Percentiles rank a stretch among this genome's conserved stretches.
Conservation (phyloP, 2,797 vertebrate species). For the Rhincodon typus region DNA sequence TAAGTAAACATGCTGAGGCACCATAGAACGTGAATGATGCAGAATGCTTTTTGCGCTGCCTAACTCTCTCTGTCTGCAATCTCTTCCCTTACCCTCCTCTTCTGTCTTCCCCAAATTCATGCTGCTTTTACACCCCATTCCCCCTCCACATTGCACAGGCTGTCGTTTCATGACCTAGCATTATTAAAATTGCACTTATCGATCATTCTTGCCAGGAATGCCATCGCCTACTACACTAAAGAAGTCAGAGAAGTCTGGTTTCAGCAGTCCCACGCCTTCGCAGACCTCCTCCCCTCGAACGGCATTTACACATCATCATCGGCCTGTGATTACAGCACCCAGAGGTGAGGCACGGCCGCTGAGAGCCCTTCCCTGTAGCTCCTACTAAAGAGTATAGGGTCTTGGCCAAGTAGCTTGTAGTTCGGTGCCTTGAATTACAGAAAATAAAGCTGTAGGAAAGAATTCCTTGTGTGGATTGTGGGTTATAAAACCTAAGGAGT, state of each 20-base stretch:
- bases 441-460: slow-evolving; percentile 21
- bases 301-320: slow-evolving; percentile 92
- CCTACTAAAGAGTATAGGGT: slow-evolving; percentile 30
- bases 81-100: slow-evolving; percentile 42
- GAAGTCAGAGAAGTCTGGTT: slow-evolving; percentile 96
- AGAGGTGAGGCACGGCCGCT: slow-evolving; percentile 80
- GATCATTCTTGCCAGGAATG: slow-evolving; percentile 89
- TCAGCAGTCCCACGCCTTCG: slow-evolving; percentile 81
- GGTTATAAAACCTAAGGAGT: neutral
- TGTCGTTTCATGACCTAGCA: slow-evolving; percentile 66
- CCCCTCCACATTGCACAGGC: slow-evolving; percentile 59
- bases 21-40: slow-evolving; percentile 57
- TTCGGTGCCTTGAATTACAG: slow-evolving; percentile 15
- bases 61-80: slow-evolving; percentile 46
- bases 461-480: slow-evolving; percentile 19
- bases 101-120: slow-evolving; percentile 42
- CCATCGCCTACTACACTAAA: slow-evolving; percentile 85
- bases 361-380: slow-evolving; percentile 42
- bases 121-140: slow-evolving; percentile 39
- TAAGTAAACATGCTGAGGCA: slow-evolving; percentile 52
- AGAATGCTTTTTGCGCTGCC: slow-evolving; percentile 60
- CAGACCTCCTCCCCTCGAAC: slow-evolving; percentile 87
- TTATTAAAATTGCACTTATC: slow-evolving; percentile 78
- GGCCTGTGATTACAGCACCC: slow-evolving; percentile 91
- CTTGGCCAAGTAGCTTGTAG: slow-evolving; percentile 30